phyloP scores from a whole-genome alignment of 1,140 invertebrate species.

The Cyrtorhinus lividipennis region DNA sequence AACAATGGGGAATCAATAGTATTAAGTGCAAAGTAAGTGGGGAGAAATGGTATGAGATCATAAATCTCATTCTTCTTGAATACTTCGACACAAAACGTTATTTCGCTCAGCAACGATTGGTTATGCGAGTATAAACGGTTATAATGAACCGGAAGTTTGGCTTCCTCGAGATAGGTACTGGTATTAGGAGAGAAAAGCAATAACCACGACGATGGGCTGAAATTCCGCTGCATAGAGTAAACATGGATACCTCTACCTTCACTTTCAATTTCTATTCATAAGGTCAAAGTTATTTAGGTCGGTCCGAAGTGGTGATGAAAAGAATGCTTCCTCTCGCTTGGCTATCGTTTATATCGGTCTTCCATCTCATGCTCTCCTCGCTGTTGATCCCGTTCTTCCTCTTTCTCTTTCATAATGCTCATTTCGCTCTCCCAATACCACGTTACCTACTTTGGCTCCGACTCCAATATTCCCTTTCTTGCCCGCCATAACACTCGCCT shows the following conservation, averaged over 20 bases:
- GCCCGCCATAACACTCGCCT: too few species aligned
- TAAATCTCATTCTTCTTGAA: too few species aligned
- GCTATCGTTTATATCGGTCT: neutral
- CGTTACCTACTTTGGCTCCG: neutral
- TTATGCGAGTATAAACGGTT: too few species aligned
- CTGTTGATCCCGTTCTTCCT: neutral
- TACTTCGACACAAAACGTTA: too few species aligned
- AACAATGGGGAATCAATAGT: too few species aligned
- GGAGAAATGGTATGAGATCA: too few species aligned
- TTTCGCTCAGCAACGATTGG: too few species aligned
- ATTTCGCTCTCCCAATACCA: neutral
- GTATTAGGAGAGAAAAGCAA: neutral
- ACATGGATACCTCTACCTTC: constrained; percentile 4
- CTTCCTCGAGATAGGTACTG: too few species aligned
- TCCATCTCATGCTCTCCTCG: neutral
- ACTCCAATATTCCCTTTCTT: neutral
- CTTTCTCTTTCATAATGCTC: neutral
- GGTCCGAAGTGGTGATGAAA: neutral
- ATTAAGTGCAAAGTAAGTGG: too few species aligned
- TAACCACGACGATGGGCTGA: neutral
- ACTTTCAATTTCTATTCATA: constrained; percentile 8
- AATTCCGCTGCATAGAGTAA: neutral
- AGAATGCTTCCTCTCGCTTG: neutral
- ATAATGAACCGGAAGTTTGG: too few species aligned
- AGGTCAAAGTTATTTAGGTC: constrained; percentile 7